Evolutionary conservation across 2,888 invertebrate species (phyloP), one percentile per base, ranked within the genome.

Genomic region (Drosophila kokeensis): DNA sequence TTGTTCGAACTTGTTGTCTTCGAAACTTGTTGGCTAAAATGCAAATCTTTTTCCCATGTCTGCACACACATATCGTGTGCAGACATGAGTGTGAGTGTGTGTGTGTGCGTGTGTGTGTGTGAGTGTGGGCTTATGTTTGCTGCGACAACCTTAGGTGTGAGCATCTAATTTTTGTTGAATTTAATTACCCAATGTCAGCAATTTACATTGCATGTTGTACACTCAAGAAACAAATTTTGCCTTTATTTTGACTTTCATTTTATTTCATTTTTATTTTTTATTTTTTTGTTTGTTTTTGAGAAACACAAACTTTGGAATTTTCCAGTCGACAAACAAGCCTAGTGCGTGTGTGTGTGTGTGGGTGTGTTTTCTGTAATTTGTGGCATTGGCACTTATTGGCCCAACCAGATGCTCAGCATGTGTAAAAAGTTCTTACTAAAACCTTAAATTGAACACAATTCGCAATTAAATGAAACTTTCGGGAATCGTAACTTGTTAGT

Each of bases 111-210:
- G 21, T 69, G 32, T 59, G 32, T 57, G n/a, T 63, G 36, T 15
- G n/a, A 30, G 36, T 32, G 27, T 53, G 34, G 30, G 50, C 34
- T 42, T 59, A 38, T 45, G 30, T 42, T 36, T 38, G 21, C 18
- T 21, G n/a, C 40, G 21, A 21, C 21, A 21, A 8, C 53, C 11
- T 29, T 52, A 49, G 64, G 64, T 69, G 63, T 70, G 34, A 71
- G 67, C 52, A 58, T 61, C 52, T 72, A 53, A 79, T 69, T 70
- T 82, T 49, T 72, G 62, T 36, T 69, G 62, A 86, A 83, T 81
- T 86, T 88, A 83, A 88, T 88, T 83, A 83, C 57, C 68, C 49
- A 32, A 64, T 68, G 68, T 67, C 64, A 64, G 57, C 73, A 79
- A 79, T 68, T 73, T 73, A 45, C 66, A 62, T 77, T 76, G 60